A percentile compares a stretch with the other conserved stretches of the same genome.
phyloP scores from a whole-genome alignment of 2,113 vertebrate species.

The Panthera leo region DNA sequence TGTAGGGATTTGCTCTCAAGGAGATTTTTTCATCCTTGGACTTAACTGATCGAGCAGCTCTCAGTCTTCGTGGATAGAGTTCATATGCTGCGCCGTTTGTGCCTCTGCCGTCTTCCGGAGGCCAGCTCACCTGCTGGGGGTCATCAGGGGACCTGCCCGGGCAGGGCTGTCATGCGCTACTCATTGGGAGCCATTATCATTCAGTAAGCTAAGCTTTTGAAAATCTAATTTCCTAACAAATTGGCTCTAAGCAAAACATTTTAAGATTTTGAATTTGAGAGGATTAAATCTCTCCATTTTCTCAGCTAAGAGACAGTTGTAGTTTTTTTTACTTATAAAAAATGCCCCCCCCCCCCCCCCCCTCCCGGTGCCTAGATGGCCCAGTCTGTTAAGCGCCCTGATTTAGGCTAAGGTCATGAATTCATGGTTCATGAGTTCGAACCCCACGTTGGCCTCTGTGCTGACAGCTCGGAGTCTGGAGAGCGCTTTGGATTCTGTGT shows the following conservation, averaged over 20 bases:
- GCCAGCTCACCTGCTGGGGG: neutral
- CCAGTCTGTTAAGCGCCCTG: no score
- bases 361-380: no score
- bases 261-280: neutral
- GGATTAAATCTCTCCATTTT: neutral
- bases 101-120: neutral
- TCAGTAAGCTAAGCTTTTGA: neutral
- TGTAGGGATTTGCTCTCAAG: neutral
- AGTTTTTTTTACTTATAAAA: constrained; percentile 4
- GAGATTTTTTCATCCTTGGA: neutral
- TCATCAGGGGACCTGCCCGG: neutral
- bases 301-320: neutral
- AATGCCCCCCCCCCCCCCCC: fast-evolving
- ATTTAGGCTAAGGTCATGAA: no score
- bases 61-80: neutral
- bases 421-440: no score
- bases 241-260: neutral
- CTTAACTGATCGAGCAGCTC: neutral
- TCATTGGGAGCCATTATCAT: neutral
- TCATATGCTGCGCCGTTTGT: neutral
- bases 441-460: no score
- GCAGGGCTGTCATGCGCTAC: neutral
- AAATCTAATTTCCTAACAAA: neutral
- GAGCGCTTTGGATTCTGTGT: no score
- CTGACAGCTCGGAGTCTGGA: no score